Percentiles rank a stretch among this genome's conserved stretches.
These are phyloP conservation scores for Parazoanthus atlanticus DNA, from an alignment of 92 coral and sea anemone genomes.

Conservation along the genomic window DNA sequence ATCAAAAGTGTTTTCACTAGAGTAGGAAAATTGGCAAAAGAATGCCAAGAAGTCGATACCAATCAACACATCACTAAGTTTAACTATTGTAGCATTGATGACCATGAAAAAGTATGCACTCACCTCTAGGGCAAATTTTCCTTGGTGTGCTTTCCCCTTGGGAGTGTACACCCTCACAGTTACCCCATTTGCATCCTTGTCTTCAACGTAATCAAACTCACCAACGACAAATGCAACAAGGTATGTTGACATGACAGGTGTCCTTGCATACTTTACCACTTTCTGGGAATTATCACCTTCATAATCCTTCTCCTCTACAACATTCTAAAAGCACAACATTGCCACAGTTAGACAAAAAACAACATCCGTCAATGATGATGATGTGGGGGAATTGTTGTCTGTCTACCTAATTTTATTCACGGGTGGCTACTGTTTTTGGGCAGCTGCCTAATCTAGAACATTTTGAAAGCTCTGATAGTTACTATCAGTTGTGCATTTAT, in stretches of 20 bases:
- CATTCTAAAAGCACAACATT: slow-evolving; percentile 64
- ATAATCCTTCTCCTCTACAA: slow-evolving; percentile 80
- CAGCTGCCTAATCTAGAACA: too few species aligned
- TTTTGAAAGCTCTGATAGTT: too few species aligned
- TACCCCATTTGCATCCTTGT: slow-evolving; percentile 84
- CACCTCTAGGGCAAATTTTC: slow-evolving; percentile 96
- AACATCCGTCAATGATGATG: too few species aligned
- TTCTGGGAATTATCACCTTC: slow-evolving; percentile 73
- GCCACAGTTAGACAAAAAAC: neutral
- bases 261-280: slow-evolving; percentile 81
- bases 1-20: too few species aligned
- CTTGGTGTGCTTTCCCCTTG: slow-evolving; percentile 88
- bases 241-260: slow-evolving; percentile 97
- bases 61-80: neutral
- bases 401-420: too few species aligned
- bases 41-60: too few species aligned
- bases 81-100: too few species aligned
- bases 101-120: neutral
- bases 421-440: too few species aligned
- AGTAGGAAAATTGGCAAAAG: too few species aligned
- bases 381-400: too few species aligned
- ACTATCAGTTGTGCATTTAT: too few species aligned
- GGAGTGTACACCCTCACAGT: slow-evolving; percentile 93
- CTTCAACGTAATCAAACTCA: slow-evolving; percentile 99
- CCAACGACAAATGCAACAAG: slow-evolving; percentile 99